Evolutionary conservation across 1,140 invertebrate genomes (phyloP).

Genomic region (Drosophila pruinosa): DNA sequence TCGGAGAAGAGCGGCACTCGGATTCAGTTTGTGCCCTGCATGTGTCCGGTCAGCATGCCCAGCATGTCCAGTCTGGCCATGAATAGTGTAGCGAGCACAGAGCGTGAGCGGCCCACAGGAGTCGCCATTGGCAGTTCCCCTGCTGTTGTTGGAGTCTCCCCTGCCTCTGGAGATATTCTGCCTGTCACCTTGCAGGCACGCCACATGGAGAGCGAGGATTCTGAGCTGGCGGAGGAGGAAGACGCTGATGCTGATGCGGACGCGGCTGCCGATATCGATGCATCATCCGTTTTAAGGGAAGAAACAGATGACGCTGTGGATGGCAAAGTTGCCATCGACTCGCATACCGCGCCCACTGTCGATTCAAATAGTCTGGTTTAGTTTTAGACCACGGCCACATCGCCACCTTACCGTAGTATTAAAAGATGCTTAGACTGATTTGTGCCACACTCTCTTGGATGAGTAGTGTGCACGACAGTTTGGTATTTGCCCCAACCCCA

Average conservation of each 20-base stretch:
- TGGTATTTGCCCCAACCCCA: neutral
- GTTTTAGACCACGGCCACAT: neutral
- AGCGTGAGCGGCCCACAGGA: conserved; percentile 25
- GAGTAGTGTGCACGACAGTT: conserved; percentile 16
- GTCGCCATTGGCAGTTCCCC: conserved; percentile 5
- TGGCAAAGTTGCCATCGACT: conserved; percentile 17
- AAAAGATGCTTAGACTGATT: conserved; percentile 43
- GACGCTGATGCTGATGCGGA: conserved; percentile 3
- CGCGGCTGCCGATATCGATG: neutral
- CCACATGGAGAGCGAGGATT: conserved; percentile 52
- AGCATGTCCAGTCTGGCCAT: conserved; percentile 13
- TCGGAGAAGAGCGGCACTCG: conserved; percentile 37
- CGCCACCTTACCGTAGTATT: conserved; percentile 29
- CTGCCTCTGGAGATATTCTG: neutral
- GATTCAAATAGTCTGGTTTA: conserved; percentile 59
- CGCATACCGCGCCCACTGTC: conserved; percentile 42
- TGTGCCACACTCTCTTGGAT: conserved; percentile 6
- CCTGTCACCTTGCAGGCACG: conserved; percentile 45
- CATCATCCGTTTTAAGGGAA: neutral
- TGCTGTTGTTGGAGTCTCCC: neutral
- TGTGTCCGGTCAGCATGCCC: conserved; percentile 74
- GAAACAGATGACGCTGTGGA: neutral
- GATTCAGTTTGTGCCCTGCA: conserved; percentile 79
- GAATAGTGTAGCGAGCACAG: conserved; percentile 4
- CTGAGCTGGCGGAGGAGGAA: conserved; percentile 19